Base-by-base conservation (phyloP, 2,113 vertebrate genomes). In the Argyrosomus japonicus region DNA sequence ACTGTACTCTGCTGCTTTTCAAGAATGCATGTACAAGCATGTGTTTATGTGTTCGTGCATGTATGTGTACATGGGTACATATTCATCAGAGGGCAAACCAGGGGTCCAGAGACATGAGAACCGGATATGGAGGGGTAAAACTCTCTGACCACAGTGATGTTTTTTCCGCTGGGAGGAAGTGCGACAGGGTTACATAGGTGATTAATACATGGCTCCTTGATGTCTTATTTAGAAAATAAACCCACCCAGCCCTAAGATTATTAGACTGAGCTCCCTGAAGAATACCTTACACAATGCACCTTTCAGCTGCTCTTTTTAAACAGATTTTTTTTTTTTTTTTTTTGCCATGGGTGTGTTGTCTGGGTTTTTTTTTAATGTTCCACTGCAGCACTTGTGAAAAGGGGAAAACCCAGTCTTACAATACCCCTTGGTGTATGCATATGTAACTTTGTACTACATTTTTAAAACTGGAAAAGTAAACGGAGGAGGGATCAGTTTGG, bases 401-500 rank as follows among this genome's bases (percentile, higher is more conserved):
- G 84, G 92, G 91, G 88, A 86, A 93, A 93, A 90, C 93, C 93
- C 92, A 91, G 73, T 79, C 86, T 90, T 91, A 93, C 91, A 91
- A 81, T 84, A 84, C 77, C 83, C 83, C 63, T 87, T 15, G 67
- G 77, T 92, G 87, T 91, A 77, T 74, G 54, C 81, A 85, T 83
- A 70, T 88, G 77, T 79, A 81, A 89, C 81, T 93, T 89, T 91
- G 74, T 88, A 70, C 81, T 43, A 18, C 47, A 75, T 87, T 79
- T 79, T 75, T 56, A 18, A 60, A 84, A 62, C 67, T 88, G 88
- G 75, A 90, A 85, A 90, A 90, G 83, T 81, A 87, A 89, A 82
- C 21, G 53, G 29, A 67, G 75, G 68, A 74, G 65, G 81, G 85
- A 89, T 84, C 64, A 62, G 56, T 57, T 18, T 77, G 58, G 76